Evolutionary conservation across 64 coral and sea anemone species (phyloP).

Genomic region (Porites australiensis): DNA sequence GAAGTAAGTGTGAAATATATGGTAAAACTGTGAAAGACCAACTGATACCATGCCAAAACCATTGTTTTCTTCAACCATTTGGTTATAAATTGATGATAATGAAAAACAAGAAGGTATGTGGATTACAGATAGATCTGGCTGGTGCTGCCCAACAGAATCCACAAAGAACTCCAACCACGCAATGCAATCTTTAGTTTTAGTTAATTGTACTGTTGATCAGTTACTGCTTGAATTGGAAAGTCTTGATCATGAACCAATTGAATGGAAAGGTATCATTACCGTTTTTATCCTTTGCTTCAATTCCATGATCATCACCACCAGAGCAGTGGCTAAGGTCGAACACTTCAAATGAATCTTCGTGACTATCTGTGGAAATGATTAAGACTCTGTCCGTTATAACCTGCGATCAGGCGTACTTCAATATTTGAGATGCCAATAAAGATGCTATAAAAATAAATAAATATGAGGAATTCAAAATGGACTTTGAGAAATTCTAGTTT

Average conservation of each 20-base stretch:
- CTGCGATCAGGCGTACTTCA: too few relatives aligned
- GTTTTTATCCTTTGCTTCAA: neutral
- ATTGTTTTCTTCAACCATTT: constrained; percentile 42
- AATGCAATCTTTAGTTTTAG: constrained; percentile 56
- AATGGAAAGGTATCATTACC: too few relatives aligned
- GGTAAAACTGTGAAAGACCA: constrained; percentile 47
- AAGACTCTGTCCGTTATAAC: too few relatives aligned
- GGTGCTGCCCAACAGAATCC: neutral
- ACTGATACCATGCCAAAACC: constrained; percentile 24
- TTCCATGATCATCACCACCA: neutral
- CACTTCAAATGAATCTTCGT: neutral
- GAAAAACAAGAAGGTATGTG: constrained; percentile 55
- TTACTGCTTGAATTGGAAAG: too few relatives aligned
- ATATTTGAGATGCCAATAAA: too few relatives aligned
- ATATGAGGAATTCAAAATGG: too few relatives aligned
- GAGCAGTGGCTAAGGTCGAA: neutral
- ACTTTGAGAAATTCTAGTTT: too few relatives aligned
- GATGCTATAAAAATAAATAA: too few relatives aligned
- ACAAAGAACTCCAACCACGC: constrained; percentile 59
- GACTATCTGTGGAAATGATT: constrained; percentile 4
- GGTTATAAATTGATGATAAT: neutral
- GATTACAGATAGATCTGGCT: constrained; percentile 29
- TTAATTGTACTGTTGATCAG: too few relatives aligned
- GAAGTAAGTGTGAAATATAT: constrained; percentile 33
- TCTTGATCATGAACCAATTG: too few relatives aligned